Percentiles rank a stretch among this genome's conserved stretches.
Conservation (phyloP, 2,113 vertebrate species). For the Eulemur macaco region DNA sequence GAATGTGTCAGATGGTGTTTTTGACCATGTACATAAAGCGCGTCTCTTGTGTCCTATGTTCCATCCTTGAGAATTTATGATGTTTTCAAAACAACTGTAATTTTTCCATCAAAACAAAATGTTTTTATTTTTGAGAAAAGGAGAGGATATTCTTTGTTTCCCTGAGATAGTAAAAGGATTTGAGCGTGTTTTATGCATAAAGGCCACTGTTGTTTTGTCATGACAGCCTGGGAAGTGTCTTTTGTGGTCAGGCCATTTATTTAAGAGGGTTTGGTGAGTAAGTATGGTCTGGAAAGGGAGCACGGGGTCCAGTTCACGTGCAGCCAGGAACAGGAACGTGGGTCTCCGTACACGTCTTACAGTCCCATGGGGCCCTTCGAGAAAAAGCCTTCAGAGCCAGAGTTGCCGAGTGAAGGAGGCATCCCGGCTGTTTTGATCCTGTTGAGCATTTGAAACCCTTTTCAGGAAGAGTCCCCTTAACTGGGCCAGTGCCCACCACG, state of each 20-base stretch:
- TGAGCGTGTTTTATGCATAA: conserved; percentile 17
- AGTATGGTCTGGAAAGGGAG: accelerated
- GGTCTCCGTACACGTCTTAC: accelerated
- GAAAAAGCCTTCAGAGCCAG: neutral
- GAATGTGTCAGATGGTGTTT: neutral
- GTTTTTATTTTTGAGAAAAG: neutral
- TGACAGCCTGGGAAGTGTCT: neutral
- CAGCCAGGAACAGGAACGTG: neutral
- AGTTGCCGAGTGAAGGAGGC: accelerated
- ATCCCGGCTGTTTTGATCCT: neutral
- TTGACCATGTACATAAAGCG: neutral
- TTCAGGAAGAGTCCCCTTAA: neutral
- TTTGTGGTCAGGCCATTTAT: neutral
- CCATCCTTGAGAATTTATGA: neutral
- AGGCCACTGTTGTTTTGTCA: neutral
- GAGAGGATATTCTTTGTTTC: neutral
- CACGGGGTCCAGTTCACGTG: accelerated
- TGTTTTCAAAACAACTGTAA: neutral
- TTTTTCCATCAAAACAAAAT: neutral
- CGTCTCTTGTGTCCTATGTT: neutral
- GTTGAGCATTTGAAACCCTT: neutral
- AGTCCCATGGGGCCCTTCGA: accelerated
- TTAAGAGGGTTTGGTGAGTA: neutral
- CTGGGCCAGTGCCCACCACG: neutral
- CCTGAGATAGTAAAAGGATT: neutral